Conservation (phyloP, 2,113 vertebrate genomes). For the Anarrhichthys ocellatus region DNA sequence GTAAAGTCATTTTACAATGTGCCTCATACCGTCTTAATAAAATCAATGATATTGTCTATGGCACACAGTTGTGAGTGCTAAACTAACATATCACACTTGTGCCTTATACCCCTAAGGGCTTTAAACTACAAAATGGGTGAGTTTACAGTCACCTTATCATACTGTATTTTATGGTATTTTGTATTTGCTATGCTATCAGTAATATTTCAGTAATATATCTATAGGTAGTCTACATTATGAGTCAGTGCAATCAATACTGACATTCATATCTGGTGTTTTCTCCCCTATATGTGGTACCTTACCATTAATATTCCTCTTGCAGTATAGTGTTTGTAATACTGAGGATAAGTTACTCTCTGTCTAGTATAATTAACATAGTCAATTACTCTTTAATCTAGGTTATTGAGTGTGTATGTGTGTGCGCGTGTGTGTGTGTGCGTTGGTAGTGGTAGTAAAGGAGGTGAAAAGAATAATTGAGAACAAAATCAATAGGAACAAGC, state of each 20-base stretch:
- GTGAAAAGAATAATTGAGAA: not conserved
- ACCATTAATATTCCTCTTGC: not conserved
- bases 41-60: constrained; percentile 1
- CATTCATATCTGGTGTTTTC: not conserved
- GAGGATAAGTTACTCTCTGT: not conserved
- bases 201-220: constrained; percentile 15
- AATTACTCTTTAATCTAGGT: not conserved
- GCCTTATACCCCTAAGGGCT: not conserved
- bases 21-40: constrained; percentile 8
- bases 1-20: constrained; percentile 3
- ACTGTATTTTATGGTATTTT: constrained; percentile 4
- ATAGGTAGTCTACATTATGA: not conserved
- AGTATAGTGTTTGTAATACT: not conserved
- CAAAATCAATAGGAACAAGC: not conserved
- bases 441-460: not conserved
- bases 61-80: not conserved
- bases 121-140: not conserved
- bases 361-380: not conserved
- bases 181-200: constrained; percentile 1
- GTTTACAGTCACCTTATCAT: constrained; percentile 9
- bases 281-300: not conserved
- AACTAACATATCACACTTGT: constrained; percentile 11
- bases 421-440: not conserved
- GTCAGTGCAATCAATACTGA: not conserved
- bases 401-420: not conserved